phyloP scores from a whole-genome alignment of 2,888 invertebrate genomes.

The Drosophila barbarae region DNA sequence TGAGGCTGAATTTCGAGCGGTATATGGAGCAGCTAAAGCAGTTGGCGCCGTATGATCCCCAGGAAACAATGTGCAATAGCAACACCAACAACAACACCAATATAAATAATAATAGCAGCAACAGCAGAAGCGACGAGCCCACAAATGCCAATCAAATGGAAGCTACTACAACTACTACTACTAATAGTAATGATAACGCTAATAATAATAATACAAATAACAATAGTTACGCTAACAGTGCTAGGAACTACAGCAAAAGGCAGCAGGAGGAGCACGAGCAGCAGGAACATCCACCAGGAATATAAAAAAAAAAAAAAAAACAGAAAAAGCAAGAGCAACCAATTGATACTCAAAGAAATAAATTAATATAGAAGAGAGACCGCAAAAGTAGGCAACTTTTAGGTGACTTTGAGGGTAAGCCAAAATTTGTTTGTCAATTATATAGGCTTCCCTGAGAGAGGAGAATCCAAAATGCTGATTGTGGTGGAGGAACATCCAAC shows the following conservation, averaged over 20 bases:
- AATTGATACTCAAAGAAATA: slow-evolving; percentile 66
- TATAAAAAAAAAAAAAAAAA: background rate
- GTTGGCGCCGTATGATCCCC: slow-evolving; percentile 43
- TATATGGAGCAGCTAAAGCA: slow-evolving; percentile 66
- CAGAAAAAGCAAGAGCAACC: slow-evolving; percentile 45
- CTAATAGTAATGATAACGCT: slow-evolving; percentile 44
- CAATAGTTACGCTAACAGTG: slow-evolving; percentile 54
- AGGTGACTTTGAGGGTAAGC: slow-evolving; percentile 71
- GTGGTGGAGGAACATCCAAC: slow-evolving; percentile 29
- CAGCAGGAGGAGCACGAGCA: slow-evolving; percentile 44
- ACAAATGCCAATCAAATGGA: slow-evolving; percentile 69
- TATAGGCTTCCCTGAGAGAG: slow-evolving; percentile 29
- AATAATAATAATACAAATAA: slow-evolving; percentile 48
- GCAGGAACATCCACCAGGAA: slow-evolving; percentile 25
- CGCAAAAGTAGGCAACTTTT: slow-evolving; percentile 44
- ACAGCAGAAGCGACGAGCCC: slow-evolving; percentile 42
- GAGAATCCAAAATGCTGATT: slow-evolving; percentile 50
- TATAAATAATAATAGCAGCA: slow-evolving; percentile 39
- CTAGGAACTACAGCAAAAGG: slow-evolving; percentile 59
- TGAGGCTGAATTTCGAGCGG: slow-evolving; percentile 61
- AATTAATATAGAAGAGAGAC: slow-evolving; percentile 33
- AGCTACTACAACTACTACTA: slow-evolving; percentile 60
- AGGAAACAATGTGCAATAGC: slow-evolving; percentile 63
- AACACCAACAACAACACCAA: slow-evolving; percentile 37
- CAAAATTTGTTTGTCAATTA: slow-evolving; percentile 73